Percentiles rank a stretch among this genome's conserved stretches.
Conservation (phyloP, 2,113 vertebrate species). For the Pimephales promelas region DNA sequence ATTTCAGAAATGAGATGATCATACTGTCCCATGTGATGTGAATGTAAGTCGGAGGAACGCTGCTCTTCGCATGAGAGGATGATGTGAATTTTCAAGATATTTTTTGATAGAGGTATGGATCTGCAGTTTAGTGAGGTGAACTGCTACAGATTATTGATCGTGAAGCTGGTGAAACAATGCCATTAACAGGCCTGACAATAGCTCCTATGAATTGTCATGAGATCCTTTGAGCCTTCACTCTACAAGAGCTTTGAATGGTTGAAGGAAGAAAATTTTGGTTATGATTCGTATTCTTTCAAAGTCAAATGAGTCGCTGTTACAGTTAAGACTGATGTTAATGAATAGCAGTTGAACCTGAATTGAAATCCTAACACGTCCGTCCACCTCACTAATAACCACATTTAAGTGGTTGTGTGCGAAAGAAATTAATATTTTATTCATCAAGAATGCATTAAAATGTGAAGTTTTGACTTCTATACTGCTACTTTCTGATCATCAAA, state of each 20-base stretch:
- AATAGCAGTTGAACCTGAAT: slow-evolving; percentile 1
- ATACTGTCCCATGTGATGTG: neutral
- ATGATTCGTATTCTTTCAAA: neutral
- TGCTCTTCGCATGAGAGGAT: neutral
- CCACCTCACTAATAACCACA: neutral
- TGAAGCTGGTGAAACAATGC: neutral
- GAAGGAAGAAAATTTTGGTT: neutral
- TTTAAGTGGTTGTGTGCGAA: neutral
- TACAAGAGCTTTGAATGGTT: neutral
- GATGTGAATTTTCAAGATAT: neutral
- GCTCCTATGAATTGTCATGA: slow-evolving; percentile 10
- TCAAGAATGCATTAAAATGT: neutral
- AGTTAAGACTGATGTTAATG: neutral
- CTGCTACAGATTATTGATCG: slow-evolving; percentile 11
- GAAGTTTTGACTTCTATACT: neutral
- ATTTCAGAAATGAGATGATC: slow-evolving; percentile 4
- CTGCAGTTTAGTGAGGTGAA: slow-evolving; percentile 7
- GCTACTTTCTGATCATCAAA: neutral
- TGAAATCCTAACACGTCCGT: neutral
- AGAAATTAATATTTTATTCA: neutral
- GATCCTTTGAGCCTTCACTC: neutral
- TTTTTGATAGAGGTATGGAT: neutral
- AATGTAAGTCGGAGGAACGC: neutral
- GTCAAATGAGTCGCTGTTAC: neutral
- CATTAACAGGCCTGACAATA: neutral